Evolutionary conservation across 2,113 vertebrate species (phyloP).

Genomic region (Grus americana): DNA sequence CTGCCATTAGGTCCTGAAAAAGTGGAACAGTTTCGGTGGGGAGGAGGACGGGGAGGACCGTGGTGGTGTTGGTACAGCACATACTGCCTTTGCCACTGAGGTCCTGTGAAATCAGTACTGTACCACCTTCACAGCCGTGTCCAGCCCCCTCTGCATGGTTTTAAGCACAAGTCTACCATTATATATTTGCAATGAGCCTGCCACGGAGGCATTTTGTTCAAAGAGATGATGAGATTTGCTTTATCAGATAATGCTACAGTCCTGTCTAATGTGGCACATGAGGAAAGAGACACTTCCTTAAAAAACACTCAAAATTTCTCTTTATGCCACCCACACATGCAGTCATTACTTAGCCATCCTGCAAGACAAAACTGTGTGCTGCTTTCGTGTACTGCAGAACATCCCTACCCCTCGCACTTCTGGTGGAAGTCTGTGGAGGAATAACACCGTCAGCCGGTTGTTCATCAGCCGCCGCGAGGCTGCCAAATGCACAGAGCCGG

Average conservation of each 20-base stretch:
- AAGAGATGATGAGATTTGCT: conserved; percentile 2
- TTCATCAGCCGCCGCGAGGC: not conserved
- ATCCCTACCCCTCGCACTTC: not conserved
- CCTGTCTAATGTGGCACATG: not conserved
- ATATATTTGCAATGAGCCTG: not conserved
- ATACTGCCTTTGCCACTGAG: not conserved
- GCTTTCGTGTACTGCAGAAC: not conserved
- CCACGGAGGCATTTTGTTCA: not conserved
- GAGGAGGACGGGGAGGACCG: not conserved
- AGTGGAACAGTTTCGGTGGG: not conserved
- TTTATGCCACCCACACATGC: not conserved
- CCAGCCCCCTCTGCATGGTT: not conserved
- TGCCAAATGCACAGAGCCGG: not conserved
- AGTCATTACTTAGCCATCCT: not conserved
- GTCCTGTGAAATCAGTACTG: not conserved
- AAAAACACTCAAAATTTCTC: not conserved
- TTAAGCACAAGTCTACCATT: not conserved
- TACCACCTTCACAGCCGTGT: not conserved
- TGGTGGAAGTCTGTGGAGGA: not conserved
- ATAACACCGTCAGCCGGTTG: not conserved
- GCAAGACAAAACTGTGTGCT: not conserved
- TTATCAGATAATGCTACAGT: not conserved
- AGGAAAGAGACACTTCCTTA: not conserved
- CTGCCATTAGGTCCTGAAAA: not conserved
- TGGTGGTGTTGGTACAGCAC: not conserved